Conservation (phyloP, 92 coral and sea anemone species). For the Palythoa heliodiscus region DNA sequence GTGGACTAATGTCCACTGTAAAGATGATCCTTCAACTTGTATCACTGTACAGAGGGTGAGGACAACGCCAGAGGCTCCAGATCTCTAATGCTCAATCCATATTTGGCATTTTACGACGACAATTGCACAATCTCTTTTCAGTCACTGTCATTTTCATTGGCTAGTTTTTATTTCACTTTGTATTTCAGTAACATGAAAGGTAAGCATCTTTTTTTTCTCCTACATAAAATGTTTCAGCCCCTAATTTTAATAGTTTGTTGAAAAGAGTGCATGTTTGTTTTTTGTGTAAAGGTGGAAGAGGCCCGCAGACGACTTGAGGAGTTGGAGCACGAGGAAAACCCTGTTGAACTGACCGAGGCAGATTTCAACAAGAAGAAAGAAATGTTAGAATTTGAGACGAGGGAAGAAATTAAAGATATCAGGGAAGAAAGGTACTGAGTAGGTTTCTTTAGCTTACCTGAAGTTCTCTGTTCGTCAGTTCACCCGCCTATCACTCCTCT, state of each 20-base stretch:
- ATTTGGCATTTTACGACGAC: no score
- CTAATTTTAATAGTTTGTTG: not conserved
- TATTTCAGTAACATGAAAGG: no score
- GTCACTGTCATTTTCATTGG: no score
- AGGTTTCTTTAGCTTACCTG: not conserved
- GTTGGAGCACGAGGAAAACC: conserved; percentile 84
- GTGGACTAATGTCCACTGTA: no score
- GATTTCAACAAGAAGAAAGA: conserved; percentile 97
- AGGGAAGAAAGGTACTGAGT: conserved; percentile 77
- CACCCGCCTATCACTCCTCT: not conserved
- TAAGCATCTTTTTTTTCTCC: no score
- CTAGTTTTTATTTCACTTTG: no score
- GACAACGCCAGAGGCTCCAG: no score
- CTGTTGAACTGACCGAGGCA: conserved; percentile 86
- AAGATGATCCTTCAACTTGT: no score
- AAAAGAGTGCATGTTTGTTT: not conserved
- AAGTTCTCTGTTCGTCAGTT: not conserved
- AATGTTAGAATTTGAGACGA: conserved; percentile 86
- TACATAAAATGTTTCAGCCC: no score
- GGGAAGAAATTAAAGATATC: conserved; percentile 95
- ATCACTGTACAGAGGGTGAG: no score
- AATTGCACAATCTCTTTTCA: no score
- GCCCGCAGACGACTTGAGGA: conserved; percentile 92
- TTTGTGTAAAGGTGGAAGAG: conserved; percentile 71
- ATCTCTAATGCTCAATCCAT: no score